Evolutionary conservation across 2,797 vertebrate genomes (phyloP).

Genomic region (Mycteria americana): DNA sequence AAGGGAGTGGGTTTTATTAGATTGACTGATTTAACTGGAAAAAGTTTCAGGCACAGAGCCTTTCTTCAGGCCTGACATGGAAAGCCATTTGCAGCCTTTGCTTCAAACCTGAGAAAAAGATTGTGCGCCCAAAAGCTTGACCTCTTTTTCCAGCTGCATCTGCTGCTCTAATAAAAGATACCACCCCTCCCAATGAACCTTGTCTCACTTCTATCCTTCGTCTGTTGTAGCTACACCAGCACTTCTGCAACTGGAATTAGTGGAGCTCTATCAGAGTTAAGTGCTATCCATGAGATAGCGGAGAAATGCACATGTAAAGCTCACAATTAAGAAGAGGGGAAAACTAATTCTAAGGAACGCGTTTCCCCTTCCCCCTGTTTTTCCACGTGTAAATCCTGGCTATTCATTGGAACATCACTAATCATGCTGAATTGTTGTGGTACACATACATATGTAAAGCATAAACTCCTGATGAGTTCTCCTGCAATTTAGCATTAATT

Average conservation of each 20-base stretch:
- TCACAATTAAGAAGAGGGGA: not conserved
- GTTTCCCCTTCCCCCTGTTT: not conserved
- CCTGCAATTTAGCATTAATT: constrained; percentile 43
- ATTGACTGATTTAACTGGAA: not conserved
- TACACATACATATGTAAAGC: constrained; percentile 34
- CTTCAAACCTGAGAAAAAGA: not conserved
- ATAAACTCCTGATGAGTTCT: constrained; percentile 25
- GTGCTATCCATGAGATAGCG: not conserved
- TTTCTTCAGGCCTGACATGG: not conserved
- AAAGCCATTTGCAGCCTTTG: not conserved
- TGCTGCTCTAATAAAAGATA: not conserved
- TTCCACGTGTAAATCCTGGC: constrained; percentile 1
- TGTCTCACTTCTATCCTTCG: accelerated
- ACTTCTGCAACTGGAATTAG: not conserved
- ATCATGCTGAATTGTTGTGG: constrained; percentile 15
- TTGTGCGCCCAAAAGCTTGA: not conserved
- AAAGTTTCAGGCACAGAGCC: not conserved
- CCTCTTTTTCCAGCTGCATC: constrained; percentile 14
- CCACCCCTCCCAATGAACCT: not conserved
- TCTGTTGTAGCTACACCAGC: not conserved
- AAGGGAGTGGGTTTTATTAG: not conserved
- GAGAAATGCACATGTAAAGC: not conserved
- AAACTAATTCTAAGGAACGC: not conserved
- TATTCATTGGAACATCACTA: constrained; percentile 27
- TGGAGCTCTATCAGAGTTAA: not conserved